Conservation (phyloP, 2,888 invertebrate genomes). For the Lasius fuliginosus region DNA sequence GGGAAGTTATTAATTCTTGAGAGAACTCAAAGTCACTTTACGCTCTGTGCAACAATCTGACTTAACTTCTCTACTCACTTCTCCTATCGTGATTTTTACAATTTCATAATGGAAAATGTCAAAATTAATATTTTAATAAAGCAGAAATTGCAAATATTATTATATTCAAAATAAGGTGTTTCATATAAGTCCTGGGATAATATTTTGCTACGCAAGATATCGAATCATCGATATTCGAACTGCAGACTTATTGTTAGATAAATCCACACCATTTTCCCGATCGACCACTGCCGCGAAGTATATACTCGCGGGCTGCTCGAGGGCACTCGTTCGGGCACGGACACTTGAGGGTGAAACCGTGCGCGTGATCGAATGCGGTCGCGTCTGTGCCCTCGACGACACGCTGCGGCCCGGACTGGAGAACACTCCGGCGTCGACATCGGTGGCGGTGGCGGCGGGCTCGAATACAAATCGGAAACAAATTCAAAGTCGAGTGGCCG, state of each 20-base stretch:
- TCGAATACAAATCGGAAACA: constrained; percentile 82
- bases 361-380: constrained; percentile 81
- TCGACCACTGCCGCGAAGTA: constrained; percentile 59
- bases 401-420: constrained; percentile 69
- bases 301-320: constrained; percentile 69
- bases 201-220: neutral
- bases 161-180: neutral
- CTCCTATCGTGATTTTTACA: neutral
- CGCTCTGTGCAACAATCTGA: neutral
- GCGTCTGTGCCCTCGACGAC: constrained; percentile 72
- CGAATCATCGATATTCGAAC: neutral
- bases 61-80: neutral
- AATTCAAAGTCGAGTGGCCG: constrained; percentile 76
- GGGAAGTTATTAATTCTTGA: neutral
- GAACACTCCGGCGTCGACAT: constrained; percentile 40
- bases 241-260: neutral
- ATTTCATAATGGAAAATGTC: neutral
- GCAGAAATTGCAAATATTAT: neutral
- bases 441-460: constrained; percentile 17
- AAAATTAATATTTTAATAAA: constrained; percentile 2
- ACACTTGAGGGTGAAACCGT: constrained; percentile 83
- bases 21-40: neutral
- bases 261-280: constrained; percentile 35
- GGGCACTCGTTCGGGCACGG: constrained; percentile 70
- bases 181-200: neutral